Evolutionary conservation across 1,140 invertebrate species (phyloP).

Genomic region (Cardiocondyla obscurior): DNA sequence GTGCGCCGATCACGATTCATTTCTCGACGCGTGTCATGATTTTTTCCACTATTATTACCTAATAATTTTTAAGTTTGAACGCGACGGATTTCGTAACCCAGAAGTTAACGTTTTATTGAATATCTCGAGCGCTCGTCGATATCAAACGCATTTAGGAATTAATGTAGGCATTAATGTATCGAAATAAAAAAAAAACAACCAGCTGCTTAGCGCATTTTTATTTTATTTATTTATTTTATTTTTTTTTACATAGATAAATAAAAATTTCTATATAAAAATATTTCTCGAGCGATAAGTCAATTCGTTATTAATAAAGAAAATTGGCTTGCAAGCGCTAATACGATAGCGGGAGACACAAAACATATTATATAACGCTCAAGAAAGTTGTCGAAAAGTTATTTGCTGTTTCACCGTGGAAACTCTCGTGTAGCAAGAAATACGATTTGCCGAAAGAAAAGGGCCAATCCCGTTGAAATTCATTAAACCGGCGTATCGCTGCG

Average conservation of each 20-base stretch:
- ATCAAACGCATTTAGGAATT: not conserved
- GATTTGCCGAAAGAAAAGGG: constrained; percentile 31
- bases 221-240: no score
- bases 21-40: not conserved
- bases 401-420: constrained; percentile 18
- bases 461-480: constrained; percentile 31
- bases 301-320: not conserved
- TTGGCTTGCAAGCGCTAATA: not conserved
- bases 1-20: not conserved
- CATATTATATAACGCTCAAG: constrained; percentile 17
- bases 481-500: constrained; percentile 17
- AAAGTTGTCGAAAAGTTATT: constrained; percentile 26
- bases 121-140: constrained; percentile 24
- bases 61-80: constrained; percentile 26
- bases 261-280: no score
- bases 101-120: not conserved
- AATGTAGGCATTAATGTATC: no score
- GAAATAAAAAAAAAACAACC: not conserved
- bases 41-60: not conserved
- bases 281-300: not conserved
- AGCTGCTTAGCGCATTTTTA: no score
- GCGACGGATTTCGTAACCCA: not conserved
- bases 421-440: constrained; percentile 30
- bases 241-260: no score
- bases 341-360: not conserved